Evolutionary conservation across 2,888 invertebrate species (phyloP), one percentile per base, ranked within the genome.

Genomic region (Drosophila yooni): DNA sequence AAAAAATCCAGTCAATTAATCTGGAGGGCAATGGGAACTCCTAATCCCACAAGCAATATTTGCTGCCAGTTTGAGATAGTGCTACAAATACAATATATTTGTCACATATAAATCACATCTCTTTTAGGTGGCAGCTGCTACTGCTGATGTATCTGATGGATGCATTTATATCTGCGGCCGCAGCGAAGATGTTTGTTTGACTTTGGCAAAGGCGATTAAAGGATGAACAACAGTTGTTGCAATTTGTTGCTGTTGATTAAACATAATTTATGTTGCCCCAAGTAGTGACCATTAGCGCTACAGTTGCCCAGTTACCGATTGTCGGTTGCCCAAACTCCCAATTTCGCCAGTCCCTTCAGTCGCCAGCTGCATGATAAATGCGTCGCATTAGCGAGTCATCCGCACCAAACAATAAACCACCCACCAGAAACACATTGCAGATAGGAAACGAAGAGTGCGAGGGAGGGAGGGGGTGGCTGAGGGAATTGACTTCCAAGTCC

Each of bases 251-350:
- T 52, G 64, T 34, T 83, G 83, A 83, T 83, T 86, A 81, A 83
- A 74, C 76, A 86, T 83, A 81, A 83, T 81, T 83, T 83, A 83
- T 83, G 83, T 83, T 70, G 76, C 74, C 54, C 83, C 86, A 83
- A 84, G 87, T 84, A 82, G 79, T 87, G 68, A 83, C 77, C 87
- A 84, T 84, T 84, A 87, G 87, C 84, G 82, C 70, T 61, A 64
- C 81, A 40, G 60, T 52, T 56, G 56, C 34, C 43, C 21, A 4
- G 18, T 21, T 21, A 29, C 52, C 31, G 46, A 46, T 25, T 46
- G 46, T 8, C 21, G 38, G 68, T 70, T 50, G 63, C 53, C 54
- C 57, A 31, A 56, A 51, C 71, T 64, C 46, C 29, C 8, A 8
- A 46, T 7, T 46, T 15, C 8, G 4, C 1, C 15, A 25, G 33